Conservation (phyloP, 2,113 vertebrate genomes). For the Corydoras maculifer region DNA sequence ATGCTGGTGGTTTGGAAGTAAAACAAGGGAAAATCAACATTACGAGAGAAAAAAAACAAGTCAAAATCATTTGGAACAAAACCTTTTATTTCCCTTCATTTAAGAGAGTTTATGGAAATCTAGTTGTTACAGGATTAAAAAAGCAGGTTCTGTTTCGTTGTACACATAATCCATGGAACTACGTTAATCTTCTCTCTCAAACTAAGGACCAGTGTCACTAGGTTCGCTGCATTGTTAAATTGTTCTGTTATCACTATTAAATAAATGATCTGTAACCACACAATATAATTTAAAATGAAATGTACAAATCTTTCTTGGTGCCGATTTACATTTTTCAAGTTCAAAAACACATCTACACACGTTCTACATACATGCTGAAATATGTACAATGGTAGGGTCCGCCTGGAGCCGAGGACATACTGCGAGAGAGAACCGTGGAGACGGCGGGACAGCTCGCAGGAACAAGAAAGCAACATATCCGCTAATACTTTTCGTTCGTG, state of each 20-base stretch:
- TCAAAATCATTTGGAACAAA: neutral
- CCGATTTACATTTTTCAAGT: constrained; percentile 67
- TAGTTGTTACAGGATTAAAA: constrained; percentile 36
- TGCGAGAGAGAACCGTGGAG: no score
- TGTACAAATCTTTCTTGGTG: constrained; percentile 62
- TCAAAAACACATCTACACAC: constrained; percentile 69
- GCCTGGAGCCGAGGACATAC: neutral
- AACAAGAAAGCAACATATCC: no score
- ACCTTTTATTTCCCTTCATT: constrained; percentile 51
- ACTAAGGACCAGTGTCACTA: constrained; percentile 44
- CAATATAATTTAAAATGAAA: constrained; percentile 70
- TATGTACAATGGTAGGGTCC: constrained; percentile 29
- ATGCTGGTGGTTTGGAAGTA: no score
- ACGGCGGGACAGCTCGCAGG: no score
- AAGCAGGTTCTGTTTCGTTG: constrained; percentile 20
- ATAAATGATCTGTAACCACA: constrained; percentile 62
- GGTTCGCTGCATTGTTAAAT: constrained; percentile 53
- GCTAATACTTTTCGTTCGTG: no score
- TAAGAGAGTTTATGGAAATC: constrained; percentile 58
- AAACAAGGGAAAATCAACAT: no score
- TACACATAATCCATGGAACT: constrained; percentile 23
- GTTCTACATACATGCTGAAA: constrained; percentile 54
- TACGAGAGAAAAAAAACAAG: no score
- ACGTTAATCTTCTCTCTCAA: neutral
- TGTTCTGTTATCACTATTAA: constrained; percentile 59